Evolutionary conservation across 2,113 vertebrate genomes (phyloP), one percentile per base, ranked within the genome.

Genomic region (Leuciscus idus): DNA sequence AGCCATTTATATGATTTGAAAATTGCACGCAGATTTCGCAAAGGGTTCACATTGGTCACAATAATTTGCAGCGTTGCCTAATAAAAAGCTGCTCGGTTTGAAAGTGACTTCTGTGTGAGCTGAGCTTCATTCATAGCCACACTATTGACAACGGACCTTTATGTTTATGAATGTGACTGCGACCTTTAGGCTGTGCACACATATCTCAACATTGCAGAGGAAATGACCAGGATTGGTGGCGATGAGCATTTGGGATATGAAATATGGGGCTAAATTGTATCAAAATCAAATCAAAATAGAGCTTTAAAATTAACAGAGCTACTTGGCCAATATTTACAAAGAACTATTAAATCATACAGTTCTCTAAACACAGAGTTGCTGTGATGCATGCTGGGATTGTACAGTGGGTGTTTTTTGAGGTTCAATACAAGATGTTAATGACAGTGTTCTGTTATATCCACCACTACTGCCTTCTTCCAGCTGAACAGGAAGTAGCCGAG

Each of bases 361-460:
- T 46, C 26, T 30, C 46, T 19, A 52, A 26, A 52, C 8, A 4
- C 4, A 68, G 39, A 23, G 39, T 33, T n/a, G 52, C 15, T 46
- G 72, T n/a, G 52, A 21, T 28, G 46, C 46, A 52, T 55, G 48
- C 68, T 72, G 21, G 6, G 48, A 80, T 72, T 73, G 52, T 26
- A 59, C 39, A 61, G 73, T 33, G 39, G 33, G 72, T 73, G 46
- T 81, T 30, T 61, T 57, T 68, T 66, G n/a, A 46, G 8, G 28
- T 11, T 15, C 15, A 8, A 17, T 19, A 57, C 23, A 11, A 12
- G 26, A 66, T 26, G 36, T 91, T 95, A 99, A 87, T 99, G 98
- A 92, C 98, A 99, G 89, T 99, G 98, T 92, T 99, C 98, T 0
- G 98, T 99, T 91, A 99, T 99, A 90, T 99, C 98, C 75, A 99